These are phyloP conservation scores for Asarcornis scutulata DNA, from an alignment of 2,113 vertebrate genomes.

Conservation along the genomic window DNA sequence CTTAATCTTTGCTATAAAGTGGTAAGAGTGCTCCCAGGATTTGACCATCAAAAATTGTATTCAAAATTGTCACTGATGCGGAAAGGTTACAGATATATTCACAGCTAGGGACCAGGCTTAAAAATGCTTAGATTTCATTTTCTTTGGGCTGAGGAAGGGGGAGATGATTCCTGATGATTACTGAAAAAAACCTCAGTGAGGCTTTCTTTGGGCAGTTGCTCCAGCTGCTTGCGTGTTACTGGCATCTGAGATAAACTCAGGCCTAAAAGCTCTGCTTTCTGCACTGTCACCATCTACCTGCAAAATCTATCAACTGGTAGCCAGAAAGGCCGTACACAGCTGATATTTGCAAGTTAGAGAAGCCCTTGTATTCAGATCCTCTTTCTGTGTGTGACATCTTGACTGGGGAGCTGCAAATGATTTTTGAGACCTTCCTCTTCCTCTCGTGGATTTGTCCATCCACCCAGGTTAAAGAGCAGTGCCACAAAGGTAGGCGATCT, in stretches of 20 bases:
- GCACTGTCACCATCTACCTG: rapidly evolving
- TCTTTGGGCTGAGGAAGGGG: background rate
- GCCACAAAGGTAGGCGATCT: background rate
- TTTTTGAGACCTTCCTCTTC: background rate
- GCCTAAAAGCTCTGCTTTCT: background rate
- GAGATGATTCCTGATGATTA: background rate
- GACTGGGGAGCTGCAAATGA: rapidly evolving
- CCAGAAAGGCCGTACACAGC: background rate
- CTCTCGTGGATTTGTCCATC: background rate
- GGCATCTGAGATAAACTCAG: background rate
- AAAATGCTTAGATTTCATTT: background rate
- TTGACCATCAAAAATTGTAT: background rate
- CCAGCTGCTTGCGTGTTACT: background rate
- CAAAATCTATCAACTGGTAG: background rate
- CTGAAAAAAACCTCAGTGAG: background rate
- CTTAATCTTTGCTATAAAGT: background rate
- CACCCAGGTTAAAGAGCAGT: background rate
- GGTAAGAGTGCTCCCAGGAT: background rate
- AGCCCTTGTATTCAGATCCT: background rate
- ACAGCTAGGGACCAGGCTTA: background rate
- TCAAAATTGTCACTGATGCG: background rate
- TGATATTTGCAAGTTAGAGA: background rate
- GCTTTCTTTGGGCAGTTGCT: background rate
- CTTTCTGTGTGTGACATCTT: rapidly evolving
- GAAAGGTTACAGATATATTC: background rate